These are phyloP conservation scores for Falco naumanni DNA, from an alignment of 2,797 vertebrate genomes.

Conservation along the genomic window DNA sequence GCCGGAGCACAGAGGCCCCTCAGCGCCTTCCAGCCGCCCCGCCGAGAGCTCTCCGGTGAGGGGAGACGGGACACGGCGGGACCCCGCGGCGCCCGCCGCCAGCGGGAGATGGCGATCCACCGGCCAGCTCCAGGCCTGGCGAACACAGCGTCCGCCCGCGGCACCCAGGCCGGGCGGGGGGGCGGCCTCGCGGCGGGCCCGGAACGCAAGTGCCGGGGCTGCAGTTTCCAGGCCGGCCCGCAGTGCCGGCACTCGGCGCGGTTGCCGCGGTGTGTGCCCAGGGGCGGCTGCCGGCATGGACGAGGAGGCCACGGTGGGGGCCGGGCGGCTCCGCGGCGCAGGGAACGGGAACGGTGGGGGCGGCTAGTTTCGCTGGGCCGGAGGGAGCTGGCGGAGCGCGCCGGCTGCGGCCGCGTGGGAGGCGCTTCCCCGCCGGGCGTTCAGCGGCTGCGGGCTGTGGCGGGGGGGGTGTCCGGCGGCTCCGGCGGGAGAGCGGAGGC, in stretches of 20 bases:
- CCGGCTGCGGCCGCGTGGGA: neutral
- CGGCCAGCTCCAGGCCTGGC: neutral
- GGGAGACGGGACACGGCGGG: neutral
- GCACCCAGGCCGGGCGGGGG: no score
- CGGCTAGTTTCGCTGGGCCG: neutral
- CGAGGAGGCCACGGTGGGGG: conserved; percentile 53
- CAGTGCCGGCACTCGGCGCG: no score
- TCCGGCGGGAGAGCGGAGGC: neutral
- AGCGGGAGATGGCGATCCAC: neutral
- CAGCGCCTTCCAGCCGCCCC: neutral
- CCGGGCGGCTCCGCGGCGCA: neutral
- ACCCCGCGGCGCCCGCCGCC: no score
- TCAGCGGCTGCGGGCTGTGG: neutral
- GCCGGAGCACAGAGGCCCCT: neutral
- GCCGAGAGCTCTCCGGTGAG: neutral
- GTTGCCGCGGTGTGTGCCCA: neutral
- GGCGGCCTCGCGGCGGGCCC: neutral
- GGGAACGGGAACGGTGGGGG: neutral
- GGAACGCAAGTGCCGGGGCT: conserved; percentile 43
- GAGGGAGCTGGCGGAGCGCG: neutral
- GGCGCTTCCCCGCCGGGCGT: neutral
- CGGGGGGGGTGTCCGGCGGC: neutral
- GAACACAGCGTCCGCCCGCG: no score
- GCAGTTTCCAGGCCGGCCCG: conserved; percentile 9
- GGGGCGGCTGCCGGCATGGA: conserved; percentile 40